Evolutionary conservation across 2,113 vertebrate genomes (phyloP).

Genomic region (Carassius carassius): DNA sequence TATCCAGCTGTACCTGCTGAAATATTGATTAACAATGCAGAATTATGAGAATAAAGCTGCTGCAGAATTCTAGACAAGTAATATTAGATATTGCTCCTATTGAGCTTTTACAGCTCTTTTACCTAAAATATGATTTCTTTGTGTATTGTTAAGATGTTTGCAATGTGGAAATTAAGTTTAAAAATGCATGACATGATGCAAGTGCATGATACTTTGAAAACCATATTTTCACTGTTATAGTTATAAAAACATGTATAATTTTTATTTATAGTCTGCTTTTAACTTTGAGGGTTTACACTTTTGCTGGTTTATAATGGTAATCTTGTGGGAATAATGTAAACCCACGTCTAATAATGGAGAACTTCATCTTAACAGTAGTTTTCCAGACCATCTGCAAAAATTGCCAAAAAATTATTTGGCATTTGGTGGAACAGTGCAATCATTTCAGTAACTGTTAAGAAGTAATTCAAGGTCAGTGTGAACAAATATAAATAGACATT

Average conservation of each 20-base stretch:
- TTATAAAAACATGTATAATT: not conserved
- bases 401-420: slow-evolving; percentile 58
- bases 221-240: not conserved
- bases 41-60: not conserved
- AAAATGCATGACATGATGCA: not conserved
- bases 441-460: slow-evolving; percentile 35
- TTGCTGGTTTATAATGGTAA: not conserved
- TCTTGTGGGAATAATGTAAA: not conserved
- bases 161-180: not conserved
- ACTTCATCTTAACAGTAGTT: not conserved
- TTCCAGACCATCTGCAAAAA: not conserved
- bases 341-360: not conserved
- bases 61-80: not conserved
- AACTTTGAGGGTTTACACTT: not conserved
- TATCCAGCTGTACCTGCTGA: not conserved
- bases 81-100: not conserved
- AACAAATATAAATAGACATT: slow-evolving; percentile 35
- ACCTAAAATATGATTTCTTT: not conserved
- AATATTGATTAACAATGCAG: not conserved
- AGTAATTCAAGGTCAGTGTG: slow-evolving; percentile 25
- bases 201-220: not conserved
- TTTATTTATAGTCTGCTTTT: not conserved
- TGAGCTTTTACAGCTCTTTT: not conserved
- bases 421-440: slow-evolving; percentile 52
- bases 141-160: not conserved